Evolutionary conservation across 2,888 invertebrate species (phyloP), one percentile per base, ranked within the genome.

Genomic region (Brachynemurus nebulosus): DNA sequence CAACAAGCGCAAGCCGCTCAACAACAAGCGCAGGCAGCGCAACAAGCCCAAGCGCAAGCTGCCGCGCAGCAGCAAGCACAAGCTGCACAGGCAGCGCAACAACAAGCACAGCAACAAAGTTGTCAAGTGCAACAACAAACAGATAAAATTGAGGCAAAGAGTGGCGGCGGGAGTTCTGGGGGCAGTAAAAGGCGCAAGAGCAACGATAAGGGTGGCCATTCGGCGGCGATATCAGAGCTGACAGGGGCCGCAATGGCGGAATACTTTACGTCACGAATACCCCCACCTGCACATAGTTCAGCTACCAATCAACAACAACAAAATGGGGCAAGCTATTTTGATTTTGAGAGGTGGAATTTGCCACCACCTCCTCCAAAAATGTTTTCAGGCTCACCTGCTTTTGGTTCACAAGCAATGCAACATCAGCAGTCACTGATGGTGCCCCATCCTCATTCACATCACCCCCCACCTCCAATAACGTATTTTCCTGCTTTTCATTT

Each of bases 341-440:
- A 86, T 61, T 83, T 84, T 55, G 86, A 81, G 55, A 69, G 84
- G 53, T 86, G 86, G 86, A 85, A 83, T 61, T 66, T 83, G 44
- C 78, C 81, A 30, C 72, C 76, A 7, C 74, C 79, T 14, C 69
- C 76, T 20, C 71, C 78, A 19, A 81, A 80, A 68, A 78, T 80
- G 63, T 80, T 80, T 58, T 67, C 76, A 30, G 69, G 74, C 40
- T 63, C 73, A 14, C 64, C 74, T n/a, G 68, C 72, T 42, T 74
- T 73, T 48, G 67, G 69, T 47, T 66, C 74, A n/a, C 74, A 77
- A 60, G 65, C 71, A 25, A 65, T 72, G 12, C 58, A 76, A 47
- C 72, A 74, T 53, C 78, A 79, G 57, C 78, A 77, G 55, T 68
- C 74, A 33, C 61, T 81, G 38, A 74, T 80, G 63, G 76, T 80